Base-by-base conservation (phyloP, 2,113 vertebrate genomes). In the Axis porcinus region DNA sequence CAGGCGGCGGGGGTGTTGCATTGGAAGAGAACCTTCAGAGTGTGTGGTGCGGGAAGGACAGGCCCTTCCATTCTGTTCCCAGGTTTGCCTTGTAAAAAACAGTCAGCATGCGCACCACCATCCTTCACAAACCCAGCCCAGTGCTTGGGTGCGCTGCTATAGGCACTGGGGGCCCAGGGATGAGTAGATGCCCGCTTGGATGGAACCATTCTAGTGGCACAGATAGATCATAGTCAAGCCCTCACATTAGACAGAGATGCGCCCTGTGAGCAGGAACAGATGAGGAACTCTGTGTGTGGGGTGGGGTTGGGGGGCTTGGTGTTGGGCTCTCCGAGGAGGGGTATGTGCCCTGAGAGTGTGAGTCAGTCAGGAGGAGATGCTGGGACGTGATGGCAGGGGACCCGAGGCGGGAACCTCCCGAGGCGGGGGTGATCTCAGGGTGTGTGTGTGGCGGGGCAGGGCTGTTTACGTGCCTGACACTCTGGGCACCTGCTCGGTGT, bases 391-490 rank as follows among this genome's bases (percentile, higher is more conserved):
- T 5, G 4, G 82, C 8, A 16, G 33, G 45, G 14, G 36, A 84
- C 16, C 0, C 0, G 6, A 27, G n/a, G 13, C 1, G 17, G 40
- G n/a, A 19, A 30, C 17, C 9, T 12, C 40, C 52, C 4, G 0
- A 43, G n/a, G 15, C 6, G 21, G 52, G 94, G 23, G 6, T 21
- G n/a, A 21, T 84, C 62, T 76, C 2, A 0, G 64, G 45, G 33
- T 10, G 52, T 55, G 33, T 83, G 12, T 2, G 1, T 36, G 52
- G 3, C 2, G 25, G 57, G 47, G 40, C 17, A 17, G 36, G 54
- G 40, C 67, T 25, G 0, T 13, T 81, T 28, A 16, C 45, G 58
- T 2, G 13, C 30, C 88, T 17, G 33, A 43, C 74, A 55, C 82
- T 94, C 52, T 86, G 43, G 84, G 40, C 54, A 58, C 58, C 67